Conservation (phyloP, 2,888 invertebrate species). For the Alentia gelatinosa region DNA sequence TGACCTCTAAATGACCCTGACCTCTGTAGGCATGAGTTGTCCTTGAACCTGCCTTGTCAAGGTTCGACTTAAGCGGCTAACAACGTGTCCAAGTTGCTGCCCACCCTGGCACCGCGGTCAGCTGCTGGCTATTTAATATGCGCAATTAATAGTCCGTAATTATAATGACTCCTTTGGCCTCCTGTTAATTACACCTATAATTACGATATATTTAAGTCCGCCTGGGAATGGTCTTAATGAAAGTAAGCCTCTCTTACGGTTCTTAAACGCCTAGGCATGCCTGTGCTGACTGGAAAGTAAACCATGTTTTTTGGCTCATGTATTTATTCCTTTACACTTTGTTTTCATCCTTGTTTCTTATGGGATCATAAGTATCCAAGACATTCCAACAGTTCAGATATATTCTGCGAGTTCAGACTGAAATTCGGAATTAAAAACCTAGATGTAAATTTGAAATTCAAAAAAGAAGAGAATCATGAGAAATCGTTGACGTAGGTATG, state of each 20-base stretch:
- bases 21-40: slow-evolving; percentile 54
- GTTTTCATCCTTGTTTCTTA: not conserved
- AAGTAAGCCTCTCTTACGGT: slow-evolving; percentile 30
- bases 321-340: not conserved
- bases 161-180: not conserved
- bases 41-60: slow-evolving; percentile 17
- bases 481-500: not conserved
- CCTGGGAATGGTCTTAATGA: slow-evolving; percentile 40
- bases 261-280: slow-evolving; percentile 50
- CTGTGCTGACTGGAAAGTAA: slow-evolving; percentile 12
- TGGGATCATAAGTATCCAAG: not conserved
- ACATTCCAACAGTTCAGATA: not conserved
- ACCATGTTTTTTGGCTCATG: too few species aligned
- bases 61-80: not conserved
- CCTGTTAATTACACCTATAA: not conserved
- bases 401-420: too few species aligned
- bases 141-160: slow-evolving; percentile 3
- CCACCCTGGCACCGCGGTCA: not conserved
- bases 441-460: too few species aligned
- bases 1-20: slow-evolving; percentile 56
- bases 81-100: not conserved
- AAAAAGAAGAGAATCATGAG: too few species aligned
- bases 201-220: slow-evolving; percentile 38
- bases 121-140: not conserved
- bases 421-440: too few species aligned